These are phyloP conservation scores for Acanthosepion pharaonis DNA, from an alignment of 2,888 invertebrate species.

Conservation along the genomic window DNA sequence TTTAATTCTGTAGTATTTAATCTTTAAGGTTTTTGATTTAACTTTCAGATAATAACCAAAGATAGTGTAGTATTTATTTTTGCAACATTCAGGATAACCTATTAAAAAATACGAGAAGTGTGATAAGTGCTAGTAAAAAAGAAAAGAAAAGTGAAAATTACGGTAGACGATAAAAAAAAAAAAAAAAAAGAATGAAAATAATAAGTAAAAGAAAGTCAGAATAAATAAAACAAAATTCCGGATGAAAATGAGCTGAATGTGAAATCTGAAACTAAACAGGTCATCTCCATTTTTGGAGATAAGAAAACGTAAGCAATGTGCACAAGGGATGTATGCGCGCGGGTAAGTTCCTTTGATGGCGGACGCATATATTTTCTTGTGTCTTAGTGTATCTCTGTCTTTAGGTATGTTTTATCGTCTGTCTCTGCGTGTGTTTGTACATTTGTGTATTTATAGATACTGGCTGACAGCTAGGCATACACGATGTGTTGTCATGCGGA, in stretches of 20 bases:
- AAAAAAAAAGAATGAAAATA: not conserved
- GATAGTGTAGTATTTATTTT: no score
- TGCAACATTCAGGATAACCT: no score
- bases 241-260: not conserved
- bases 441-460: not conserved
- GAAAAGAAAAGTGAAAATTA: not conserved
- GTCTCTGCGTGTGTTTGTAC: not conserved
- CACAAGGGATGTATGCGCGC: no score
- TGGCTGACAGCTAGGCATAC: not conserved
- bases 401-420: not conserved
- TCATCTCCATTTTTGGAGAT: slow-evolving; percentile 14
- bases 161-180: not conserved
- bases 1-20: no score
- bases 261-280: not conserved
- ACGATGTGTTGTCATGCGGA: not conserved
- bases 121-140: not conserved
- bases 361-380: not conserved
- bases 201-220: not conserved
- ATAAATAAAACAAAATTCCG: not conserved
- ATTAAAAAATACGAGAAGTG: no score
- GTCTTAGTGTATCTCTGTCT: not conserved
- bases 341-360: no score
- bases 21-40: no score
- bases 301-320: not conserved
- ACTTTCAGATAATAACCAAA: no score